These are phyloP conservation scores for Drosophila testacea DNA, from an alignment of 2,888 invertebrate species.

Conservation along the genomic window DNA sequence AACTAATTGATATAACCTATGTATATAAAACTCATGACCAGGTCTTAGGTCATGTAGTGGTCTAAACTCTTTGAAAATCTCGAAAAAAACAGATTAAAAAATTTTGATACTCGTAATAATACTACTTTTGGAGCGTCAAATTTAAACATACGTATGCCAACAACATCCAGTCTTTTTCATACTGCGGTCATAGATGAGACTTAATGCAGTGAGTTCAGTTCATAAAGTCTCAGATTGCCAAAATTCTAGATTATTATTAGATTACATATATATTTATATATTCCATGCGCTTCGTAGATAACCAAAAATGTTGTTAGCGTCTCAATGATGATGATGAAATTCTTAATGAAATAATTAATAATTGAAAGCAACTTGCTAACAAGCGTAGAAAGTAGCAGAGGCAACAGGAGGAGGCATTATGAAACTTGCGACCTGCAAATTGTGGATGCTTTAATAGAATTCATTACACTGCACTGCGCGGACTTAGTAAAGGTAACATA, in stretches of 20 bases:
- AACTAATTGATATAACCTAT: neutral
- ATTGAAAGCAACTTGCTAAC: constrained; percentile 7
- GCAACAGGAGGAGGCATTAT: too few species aligned
- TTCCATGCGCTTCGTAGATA: constrained; percentile 9
- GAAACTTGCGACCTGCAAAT: neutral
- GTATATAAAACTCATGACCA: neutral
- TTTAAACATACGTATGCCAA: neutral
- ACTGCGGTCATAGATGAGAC: constrained; percentile 45
- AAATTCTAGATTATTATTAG: neutral
- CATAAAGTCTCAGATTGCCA: constrained; percentile 40
- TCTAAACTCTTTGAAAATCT: too few species aligned
- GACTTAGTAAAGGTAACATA: constrained; percentile 43
- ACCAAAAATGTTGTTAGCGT: constrained; percentile 60
- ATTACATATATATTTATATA: neutral
- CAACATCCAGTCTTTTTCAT: constrained; percentile 52
- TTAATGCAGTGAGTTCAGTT: constrained; percentile 57
- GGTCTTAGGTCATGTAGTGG: neutral
- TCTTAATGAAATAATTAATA: constrained; percentile 48
- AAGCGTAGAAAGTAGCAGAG: neutral
- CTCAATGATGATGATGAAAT: constrained; percentile 66
- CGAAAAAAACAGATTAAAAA: too few species aligned
- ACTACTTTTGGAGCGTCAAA: too few species aligned
- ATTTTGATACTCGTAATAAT: too few species aligned
- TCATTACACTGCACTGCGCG: constrained; percentile 53
- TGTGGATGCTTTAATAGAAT: constrained; percentile 51